Conservation (phyloP, 2,888 invertebrate species). For the Drosophila pseudotakahashii region DNA sequence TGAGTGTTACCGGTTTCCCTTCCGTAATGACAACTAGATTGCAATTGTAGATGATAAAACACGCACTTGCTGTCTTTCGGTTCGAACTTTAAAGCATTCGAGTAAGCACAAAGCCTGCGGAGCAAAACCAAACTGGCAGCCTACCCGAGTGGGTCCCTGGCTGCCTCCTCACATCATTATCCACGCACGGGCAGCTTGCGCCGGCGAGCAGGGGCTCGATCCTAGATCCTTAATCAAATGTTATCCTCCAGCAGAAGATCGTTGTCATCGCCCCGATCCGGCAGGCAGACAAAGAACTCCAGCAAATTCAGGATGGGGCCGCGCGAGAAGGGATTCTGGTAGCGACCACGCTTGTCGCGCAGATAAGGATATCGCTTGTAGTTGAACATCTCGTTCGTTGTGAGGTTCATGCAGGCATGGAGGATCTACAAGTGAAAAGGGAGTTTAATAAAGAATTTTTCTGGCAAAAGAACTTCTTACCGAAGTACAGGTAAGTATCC, state of each 20-base stretch:
- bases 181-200: slow-evolving; percentile 77
- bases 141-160: slow-evolving; percentile 52
- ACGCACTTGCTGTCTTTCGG: slow-evolving; percentile 11
- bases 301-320: slow-evolving; percentile 94
- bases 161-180: slow-evolving; percentile 70
- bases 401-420: slow-evolving; percentile 96
- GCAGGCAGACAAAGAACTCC: slow-evolving; percentile 95
- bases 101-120: slow-evolving; percentile 39
- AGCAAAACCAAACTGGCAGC: slow-evolving; percentile 42
- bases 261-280: slow-evolving; percentile 91
- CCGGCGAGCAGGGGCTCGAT: slow-evolving; percentile 74
- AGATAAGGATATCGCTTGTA: slow-evolving; percentile 95
- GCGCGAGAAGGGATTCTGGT: slow-evolving; percentile 96
- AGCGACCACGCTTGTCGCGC: slow-evolving; percentile 93
- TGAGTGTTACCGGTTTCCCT: no score
- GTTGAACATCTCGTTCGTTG: slow-evolving; percentile 98
- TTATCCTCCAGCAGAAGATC: slow-evolving; percentile 89
- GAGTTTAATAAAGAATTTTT: accelerated
- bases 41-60: slow-evolving; percentile 35
- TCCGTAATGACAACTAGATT: slow-evolving; percentile 10
- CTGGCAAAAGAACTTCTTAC: slow-evolving; percentile 85
- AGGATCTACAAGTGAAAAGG: slow-evolving; percentile 87
- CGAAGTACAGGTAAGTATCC: slow-evolving; percentile 94
- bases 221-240: slow-evolving; percentile 84
- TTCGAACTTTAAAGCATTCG: slow-evolving; percentile 14